Conservation (phyloP, 2,113 vertebrate species). For the Nipponia nippon region DNA sequence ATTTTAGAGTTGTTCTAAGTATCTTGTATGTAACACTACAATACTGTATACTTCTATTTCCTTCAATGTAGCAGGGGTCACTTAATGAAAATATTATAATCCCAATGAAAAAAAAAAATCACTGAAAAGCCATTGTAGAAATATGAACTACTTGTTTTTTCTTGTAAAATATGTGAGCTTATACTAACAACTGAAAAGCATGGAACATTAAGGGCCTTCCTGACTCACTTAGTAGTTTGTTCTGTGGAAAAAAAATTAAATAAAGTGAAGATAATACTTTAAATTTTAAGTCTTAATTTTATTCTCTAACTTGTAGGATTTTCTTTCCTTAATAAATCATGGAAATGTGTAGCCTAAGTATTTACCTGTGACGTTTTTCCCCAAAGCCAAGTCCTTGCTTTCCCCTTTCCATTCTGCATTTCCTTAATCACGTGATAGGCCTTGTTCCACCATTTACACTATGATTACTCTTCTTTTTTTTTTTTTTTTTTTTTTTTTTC, state of each 20-base stretch:
- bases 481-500: neutral
- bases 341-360: neutral
- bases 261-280: slow-evolving; percentile 65
- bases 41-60: slow-evolving; percentile 30
- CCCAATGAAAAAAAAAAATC: neutral
- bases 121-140: slow-evolving; percentile 38
- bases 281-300: slow-evolving; percentile 64
- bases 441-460: neutral
- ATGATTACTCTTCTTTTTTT: neutral
- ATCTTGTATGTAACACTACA: slow-evolving; percentile 19
- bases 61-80: slow-evolving; percentile 5
- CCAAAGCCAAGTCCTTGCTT: neutral
- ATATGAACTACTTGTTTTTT: slow-evolving; percentile 40
- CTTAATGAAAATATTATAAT: slow-evolving; percentile 33
- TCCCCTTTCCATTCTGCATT: neutral
- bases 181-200: slow-evolving; percentile 37
- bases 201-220: slow-evolving; percentile 20
- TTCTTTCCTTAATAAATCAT: neutral
- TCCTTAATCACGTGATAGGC: neutral
- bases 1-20: slow-evolving; percentile 2
- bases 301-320: slow-evolving; percentile 43
- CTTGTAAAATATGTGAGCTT: slow-evolving; percentile 35
- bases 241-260: slow-evolving; percentile 59
- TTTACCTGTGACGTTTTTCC: neutral
- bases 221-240: slow-evolving; percentile 44